Evolutionary conservation across 2,888 invertebrate species (phyloP).

Genomic region (Erebia palarica): DNA sequence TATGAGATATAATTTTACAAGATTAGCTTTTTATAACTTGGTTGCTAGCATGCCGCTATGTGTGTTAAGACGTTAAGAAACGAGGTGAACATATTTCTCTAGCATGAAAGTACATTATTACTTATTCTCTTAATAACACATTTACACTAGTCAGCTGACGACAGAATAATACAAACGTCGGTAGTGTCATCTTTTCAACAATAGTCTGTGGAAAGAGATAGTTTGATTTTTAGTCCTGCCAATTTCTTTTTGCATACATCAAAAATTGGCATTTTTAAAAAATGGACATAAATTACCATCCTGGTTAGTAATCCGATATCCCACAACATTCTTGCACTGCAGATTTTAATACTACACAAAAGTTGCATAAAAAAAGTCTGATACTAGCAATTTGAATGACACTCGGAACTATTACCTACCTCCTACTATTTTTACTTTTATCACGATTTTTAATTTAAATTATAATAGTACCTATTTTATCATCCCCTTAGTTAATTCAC

Average conservation of each 20-base stretch:
- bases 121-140: not conserved
- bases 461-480: not conserved
- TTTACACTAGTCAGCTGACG: not conserved
- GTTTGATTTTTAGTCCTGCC: not conserved
- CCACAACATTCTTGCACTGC: not conserved
- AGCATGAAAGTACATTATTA: not conserved
- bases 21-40: slow-evolving; percentile 38
- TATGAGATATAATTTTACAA: slow-evolving; percentile 16
- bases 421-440: not conserved
- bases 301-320: not conserved
- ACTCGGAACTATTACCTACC: not conserved
- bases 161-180: not conserved
- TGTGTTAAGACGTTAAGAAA: slow-evolving; percentile 14
- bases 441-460: not conserved
- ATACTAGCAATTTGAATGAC: not conserved
- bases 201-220: not conserved
- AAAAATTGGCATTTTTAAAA: not conserved
- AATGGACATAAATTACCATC: not conserved
- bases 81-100: not conserved
- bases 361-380: not conserved
- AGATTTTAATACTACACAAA: not conserved
- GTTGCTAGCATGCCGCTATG: slow-evolving; percentile 43
- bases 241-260: not conserved
- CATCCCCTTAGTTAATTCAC: not conserved
- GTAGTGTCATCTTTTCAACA: not conserved